Base-by-base conservation (phyloP, 1,140 invertebrate species). In the Brachionus calyciflorus region DNA sequence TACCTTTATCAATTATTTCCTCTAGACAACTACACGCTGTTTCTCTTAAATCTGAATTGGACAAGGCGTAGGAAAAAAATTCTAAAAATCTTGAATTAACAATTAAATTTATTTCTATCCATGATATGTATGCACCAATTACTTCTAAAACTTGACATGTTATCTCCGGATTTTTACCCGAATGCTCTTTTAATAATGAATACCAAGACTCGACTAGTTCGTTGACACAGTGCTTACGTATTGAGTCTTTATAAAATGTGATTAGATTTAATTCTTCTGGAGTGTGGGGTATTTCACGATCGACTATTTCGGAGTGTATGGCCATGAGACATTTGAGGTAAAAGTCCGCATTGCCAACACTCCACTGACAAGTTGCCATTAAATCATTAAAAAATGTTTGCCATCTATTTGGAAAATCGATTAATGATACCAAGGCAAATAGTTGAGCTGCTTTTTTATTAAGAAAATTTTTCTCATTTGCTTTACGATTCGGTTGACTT, bases 91-190 rank as follows among this genome's bases (percentile, higher is more conserved):
- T 82, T 48, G 88, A 85, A 80, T 89, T 89, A 30, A 87, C 87
- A 55, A 89, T 86, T 28, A 89, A 82, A 28, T 82, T 83, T 73
- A 89, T 88, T 79, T 89, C 88, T 76, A 89, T 89, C 88, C 88
- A 89, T 1, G 87, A 84, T 17, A 88, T 84, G 79, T 86, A 89
- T n/a, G 83, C 82, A 2, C 88, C 88, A 78, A 89, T 86, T 2
- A 88, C 87, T 41, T 88, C 84, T 51, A 89, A 81, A 78, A 87
- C 88, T 63, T 84, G 81, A 69, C 84, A 84, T 2, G 83, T 82
- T 37, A 88, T 77, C 41, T 85, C 81, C 41, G 87, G 82, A 49
- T 87, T 77, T n/a, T 78, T 78, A 17, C 65, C 79, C 78, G 83
- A 81, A 80, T 87, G 87, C 9, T 80, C 81, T 40, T 82, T 86